Base-by-base conservation (phyloP, 2,113 vertebrate species). In the Ceyx margarethae region DNA sequence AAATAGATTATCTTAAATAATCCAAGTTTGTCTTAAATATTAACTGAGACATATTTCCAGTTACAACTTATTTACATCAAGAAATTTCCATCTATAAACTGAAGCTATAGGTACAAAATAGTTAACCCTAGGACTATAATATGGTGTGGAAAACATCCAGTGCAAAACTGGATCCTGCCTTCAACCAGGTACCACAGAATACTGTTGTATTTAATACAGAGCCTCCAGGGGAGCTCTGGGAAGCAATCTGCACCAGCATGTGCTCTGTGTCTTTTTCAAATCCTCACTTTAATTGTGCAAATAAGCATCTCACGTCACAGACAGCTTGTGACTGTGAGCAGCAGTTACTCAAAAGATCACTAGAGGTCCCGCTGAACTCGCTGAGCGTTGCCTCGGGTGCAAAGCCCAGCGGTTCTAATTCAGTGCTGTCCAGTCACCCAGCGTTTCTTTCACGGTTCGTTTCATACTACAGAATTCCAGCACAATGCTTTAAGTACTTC, bases 331-430 rank as follows among this genome's bases (percentile, higher is more conserved):
- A 3, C 54, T 51, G 50, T 19, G 45, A 10, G 33, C 2, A 0
- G 79, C 73, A 57, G 53, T 88, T 86, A 40, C 87, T 5, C 11
- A 1, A 14, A 57, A 51, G 43, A 74, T 72, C 93, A 73, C 93
- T 95, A 94, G 94, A 93, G 90, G 95, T 87, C 95, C 66, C 93
- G 48, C 93, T 89, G 69, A 82, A 35, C 85, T 62, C 22, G 37
- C 50, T 54, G 10, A 42, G 26, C 15, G 0, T 5, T 23, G 28
- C 66, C 31, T 18, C 1, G 1, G 17, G 26, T 48, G 25, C 33
- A 28, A 72, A 43, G 4, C 1, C 1, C 3, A 67, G 57, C 3
- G 0, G 4, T 78, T 45, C 25, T 33, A 13, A 12, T 25, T 54
- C 18, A 8, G 4, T 29, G 0, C 19, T 31, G 2, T 6, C 9